Conservation (phyloP, 2,888 invertebrate species). For the Fragum sueziense region DNA sequence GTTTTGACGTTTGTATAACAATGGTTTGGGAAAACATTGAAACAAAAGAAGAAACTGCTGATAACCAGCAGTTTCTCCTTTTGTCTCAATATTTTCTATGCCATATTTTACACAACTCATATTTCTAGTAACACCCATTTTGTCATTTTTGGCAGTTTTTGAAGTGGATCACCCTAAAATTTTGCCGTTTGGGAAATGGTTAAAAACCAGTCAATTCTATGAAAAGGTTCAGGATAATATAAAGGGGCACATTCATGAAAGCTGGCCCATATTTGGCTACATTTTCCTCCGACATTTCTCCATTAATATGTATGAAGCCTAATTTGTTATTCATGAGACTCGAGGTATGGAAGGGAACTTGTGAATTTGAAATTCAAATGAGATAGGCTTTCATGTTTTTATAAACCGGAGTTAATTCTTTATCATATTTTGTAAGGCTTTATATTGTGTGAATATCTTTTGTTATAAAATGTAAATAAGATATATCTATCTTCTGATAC, state of each 20-base stretch:
- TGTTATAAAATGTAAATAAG: slow-evolving; percentile 12
- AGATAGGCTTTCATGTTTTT: slow-evolving; percentile 14
- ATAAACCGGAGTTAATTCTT: slow-evolving; percentile 16
- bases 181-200: too few relatives aligned
- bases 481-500: background rate
- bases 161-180: too few relatives aligned
- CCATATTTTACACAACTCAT: too few relatives aligned
- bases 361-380: slow-evolving; percentile 26
- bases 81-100: background rate
- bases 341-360: slow-evolving; percentile 2
- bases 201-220: too few relatives aligned
- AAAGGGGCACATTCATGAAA: background rate
- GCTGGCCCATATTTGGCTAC: background rate
- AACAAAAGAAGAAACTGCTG: too few relatives aligned
- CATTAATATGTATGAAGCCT: slow-evolving; percentile 58
- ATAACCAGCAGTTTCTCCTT: too few relatives aligned
- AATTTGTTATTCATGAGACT: slow-evolving; percentile 31
- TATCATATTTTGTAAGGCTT: slow-evolving; percentile 11
- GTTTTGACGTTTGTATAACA: too few relatives aligned
- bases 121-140: too few relatives aligned
- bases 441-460: slow-evolving; percentile 21
- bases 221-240: background rate
- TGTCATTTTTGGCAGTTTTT: too few relatives aligned
- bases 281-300: background rate
- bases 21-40: too few relatives aligned